phyloP scores from a whole-genome alignment of 2,888 invertebrate genomes.

The Tipula helvola region DNA sequence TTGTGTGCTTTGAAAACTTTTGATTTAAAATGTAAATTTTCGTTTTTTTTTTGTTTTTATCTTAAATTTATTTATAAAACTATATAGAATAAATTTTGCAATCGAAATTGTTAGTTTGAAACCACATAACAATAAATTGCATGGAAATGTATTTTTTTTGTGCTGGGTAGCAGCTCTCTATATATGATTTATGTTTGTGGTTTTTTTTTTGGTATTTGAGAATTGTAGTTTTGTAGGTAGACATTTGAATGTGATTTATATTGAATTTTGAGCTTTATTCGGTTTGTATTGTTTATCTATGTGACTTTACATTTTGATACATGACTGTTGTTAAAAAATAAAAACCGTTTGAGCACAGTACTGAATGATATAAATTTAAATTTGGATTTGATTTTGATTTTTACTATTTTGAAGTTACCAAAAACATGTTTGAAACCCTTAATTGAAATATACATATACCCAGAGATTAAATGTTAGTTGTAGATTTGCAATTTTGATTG shows the following conservation, averaged over 20 bases:
- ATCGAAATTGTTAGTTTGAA: neutral
- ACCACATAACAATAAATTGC: slow-evolving; percentile 4
- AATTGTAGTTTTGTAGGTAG: neutral
- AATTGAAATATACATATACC: neutral
- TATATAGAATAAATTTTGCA: neutral
- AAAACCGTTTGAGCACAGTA: neutral
- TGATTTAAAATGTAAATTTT: neutral
- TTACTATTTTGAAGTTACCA: neutral
- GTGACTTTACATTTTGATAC: neutral
- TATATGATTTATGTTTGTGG: neutral
- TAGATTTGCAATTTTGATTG: neutral
- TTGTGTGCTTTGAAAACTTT: neutral
- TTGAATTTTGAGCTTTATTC: neutral
- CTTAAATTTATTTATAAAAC: neutral
- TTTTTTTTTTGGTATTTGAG: neutral
- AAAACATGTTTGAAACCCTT: neutral
- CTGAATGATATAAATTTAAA: neutral
- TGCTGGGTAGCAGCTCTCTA: neutral
- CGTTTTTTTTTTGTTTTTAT: neutral
- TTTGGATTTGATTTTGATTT: neutral
- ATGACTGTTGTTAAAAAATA: neutral
- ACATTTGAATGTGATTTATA: neutral
- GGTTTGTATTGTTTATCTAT: neutral
- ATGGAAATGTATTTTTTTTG: neutral
- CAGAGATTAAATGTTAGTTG: neutral